phyloP scores from a whole-genome alignment of 1,140 invertebrate genomes.

The Bombus confusus region DNA sequence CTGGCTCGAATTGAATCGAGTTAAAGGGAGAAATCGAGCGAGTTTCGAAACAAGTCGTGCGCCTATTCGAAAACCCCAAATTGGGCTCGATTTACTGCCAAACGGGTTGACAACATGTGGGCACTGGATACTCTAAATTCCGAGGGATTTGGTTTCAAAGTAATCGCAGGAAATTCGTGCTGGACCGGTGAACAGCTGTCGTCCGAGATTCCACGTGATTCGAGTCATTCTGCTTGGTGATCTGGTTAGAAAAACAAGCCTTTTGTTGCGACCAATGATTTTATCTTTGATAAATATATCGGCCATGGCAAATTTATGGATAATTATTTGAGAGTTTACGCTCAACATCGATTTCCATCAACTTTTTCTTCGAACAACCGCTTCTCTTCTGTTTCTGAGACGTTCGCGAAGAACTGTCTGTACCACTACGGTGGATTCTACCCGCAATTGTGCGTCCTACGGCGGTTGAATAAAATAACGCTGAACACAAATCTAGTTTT shows the following conservation, averaged over 20 bases:
- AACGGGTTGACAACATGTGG: not conserved
- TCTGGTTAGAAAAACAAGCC: not conserved
- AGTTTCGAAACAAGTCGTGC: not conserved
- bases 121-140: not conserved
- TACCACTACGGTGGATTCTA: no score
- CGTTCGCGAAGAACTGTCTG: no score
- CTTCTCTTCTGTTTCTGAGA: no score
- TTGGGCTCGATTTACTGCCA: not conserved
- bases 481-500: no score
- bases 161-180: not conserved
- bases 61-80: not conserved
- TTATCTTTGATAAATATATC: no score
- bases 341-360: not conserved
- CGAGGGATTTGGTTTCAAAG: not conserved
- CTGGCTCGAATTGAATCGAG: no score
- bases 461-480: no score
- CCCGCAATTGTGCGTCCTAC: no score
- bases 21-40: not conserved
- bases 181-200: constrained; percentile 2
- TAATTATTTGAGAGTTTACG: no score
- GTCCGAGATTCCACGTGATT: constrained; percentile 7
- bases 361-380: no score
- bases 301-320: no score
- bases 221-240: constrained; percentile 16
- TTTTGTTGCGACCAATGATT: no score